Conservation (phyloP, 2,888 invertebrate genomes). For the Yponomeuta plumbellus region DNA sequence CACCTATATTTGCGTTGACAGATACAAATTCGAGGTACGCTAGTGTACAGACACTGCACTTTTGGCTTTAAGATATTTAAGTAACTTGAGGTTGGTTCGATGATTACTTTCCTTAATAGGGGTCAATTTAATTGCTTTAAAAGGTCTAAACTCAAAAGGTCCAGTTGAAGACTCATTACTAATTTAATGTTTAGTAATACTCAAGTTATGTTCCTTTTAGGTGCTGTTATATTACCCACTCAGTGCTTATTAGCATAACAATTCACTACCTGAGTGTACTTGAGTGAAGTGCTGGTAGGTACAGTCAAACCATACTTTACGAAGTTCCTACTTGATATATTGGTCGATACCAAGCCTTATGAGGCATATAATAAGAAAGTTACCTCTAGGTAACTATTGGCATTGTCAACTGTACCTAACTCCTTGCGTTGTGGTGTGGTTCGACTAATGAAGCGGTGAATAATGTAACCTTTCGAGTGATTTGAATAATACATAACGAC, state of each 20-base stretch:
- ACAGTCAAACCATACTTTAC: neutral
- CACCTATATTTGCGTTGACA: too few species aligned
- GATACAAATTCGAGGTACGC: too few species aligned
- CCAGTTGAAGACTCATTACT: neutral
- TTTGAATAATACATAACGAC: constrained; percentile 2
- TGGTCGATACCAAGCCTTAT: too few species aligned
- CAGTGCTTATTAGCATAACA: neutral
- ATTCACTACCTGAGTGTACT: neutral
- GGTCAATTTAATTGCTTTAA: neutral
- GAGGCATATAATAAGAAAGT: too few species aligned
- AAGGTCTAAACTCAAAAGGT: neutral
- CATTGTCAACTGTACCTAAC: neutral
- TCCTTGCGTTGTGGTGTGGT: neutral
- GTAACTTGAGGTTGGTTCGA: neutral
- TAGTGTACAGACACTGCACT: too few species aligned
- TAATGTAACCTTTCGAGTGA: constrained; percentile 5
- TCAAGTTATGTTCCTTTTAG: neutral
- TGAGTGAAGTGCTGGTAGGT: neutral
- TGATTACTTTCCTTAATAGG: neutral
- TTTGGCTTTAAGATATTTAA: too few species aligned
- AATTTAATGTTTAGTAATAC: neutral
- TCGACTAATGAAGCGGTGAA: neutral
- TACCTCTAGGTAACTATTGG: too few species aligned
- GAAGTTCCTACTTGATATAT: too few species aligned
- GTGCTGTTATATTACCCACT: constrained; percentile 1